phyloP scores from a whole-genome alignment of 1,140 invertebrate genomes.

The Thaumetopoea pityocampa region DNA sequence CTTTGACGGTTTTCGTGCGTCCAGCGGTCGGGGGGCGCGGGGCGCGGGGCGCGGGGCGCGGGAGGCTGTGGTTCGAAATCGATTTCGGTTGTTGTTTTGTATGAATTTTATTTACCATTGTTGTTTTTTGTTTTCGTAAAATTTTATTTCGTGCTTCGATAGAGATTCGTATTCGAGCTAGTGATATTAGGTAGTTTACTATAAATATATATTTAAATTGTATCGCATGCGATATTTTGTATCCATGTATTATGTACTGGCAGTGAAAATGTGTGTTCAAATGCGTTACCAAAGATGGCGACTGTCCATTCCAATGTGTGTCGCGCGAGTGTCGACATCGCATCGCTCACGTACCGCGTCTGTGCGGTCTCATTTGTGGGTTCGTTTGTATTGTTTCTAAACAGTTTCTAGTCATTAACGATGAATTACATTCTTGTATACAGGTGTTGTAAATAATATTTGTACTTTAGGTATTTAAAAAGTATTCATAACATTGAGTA shows the following conservation, averaged over 20 bases:
- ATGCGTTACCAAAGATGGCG: constrained; percentile 67
- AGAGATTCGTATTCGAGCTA: constrained; percentile 39
- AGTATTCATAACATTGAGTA: constrained; percentile 28
- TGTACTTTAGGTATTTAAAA: constrained; percentile 59
- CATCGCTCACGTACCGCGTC: constrained; percentile 51
- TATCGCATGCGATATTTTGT: constrained; percentile 20
- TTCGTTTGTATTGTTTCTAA: constrained; percentile 50
- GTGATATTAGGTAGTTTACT: constrained; percentile 69
- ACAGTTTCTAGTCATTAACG: constrained; percentile 68
- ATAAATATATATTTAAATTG: constrained; percentile 34
- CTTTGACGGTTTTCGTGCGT: too few species aligned
- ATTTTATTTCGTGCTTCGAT: constrained; percentile 65
- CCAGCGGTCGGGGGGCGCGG: not conserved
- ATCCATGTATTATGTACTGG: constrained; percentile 11
- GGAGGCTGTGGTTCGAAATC: not conserved
- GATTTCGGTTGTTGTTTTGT: constrained; percentile 62
- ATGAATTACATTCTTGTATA: constrained; percentile 47
- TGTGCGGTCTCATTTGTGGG: constrained; percentile 45
- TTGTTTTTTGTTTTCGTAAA: constrained; percentile 58
- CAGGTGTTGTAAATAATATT: constrained; percentile 65
- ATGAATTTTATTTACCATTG: constrained; percentile 65
- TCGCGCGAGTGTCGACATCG: not conserved
- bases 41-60: not conserved
- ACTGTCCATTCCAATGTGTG: constrained; percentile 52
- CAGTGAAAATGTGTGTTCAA: constrained; percentile 38